Conservation (phyloP, 2,888 invertebrate species). For the Podabrus alpinus region DNA sequence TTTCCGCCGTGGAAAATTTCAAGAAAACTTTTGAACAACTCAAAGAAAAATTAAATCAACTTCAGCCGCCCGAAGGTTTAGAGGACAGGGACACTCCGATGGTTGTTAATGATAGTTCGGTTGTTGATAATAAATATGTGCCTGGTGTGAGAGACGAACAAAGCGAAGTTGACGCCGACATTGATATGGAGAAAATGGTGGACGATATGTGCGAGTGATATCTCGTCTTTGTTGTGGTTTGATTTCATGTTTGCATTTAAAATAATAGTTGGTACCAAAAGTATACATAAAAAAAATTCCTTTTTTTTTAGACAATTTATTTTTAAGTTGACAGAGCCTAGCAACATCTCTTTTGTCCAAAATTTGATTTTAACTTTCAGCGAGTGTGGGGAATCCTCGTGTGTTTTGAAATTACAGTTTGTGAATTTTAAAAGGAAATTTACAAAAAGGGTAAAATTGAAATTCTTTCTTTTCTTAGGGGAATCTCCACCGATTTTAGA, state of each 20-base stretch:
- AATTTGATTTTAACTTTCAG: background rate
- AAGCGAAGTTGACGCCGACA: slow-evolving; percentile 65
- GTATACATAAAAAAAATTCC: slow-evolving; percentile 16
- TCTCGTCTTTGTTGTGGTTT: slow-evolving; percentile 9
- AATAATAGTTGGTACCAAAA: slow-evolving; percentile 1
- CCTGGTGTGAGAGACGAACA: slow-evolving; percentile 35
- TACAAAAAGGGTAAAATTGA: background rate
- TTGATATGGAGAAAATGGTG: slow-evolving; percentile 79
- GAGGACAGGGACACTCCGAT: slow-evolving; percentile 67
- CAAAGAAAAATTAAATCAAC: slow-evolving; percentile 82
- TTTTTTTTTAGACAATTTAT: slow-evolving; percentile 19
- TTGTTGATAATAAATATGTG: slow-evolving; percentile 26
- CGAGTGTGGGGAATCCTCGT: background rate
- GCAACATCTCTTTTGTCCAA: background rate
- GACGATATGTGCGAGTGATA: slow-evolving; percentile 67
- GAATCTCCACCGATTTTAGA: background rate
- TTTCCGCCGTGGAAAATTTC: slow-evolving; percentile 51
- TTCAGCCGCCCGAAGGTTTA: slow-evolving; percentile 75
- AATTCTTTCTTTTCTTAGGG: background rate
- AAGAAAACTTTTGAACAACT: slow-evolving; percentile 62
- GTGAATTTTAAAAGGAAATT: background rate
- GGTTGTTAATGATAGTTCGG: slow-evolving; percentile 19
- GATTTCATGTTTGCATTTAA: slow-evolving; percentile 24
- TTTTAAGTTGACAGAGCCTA: slow-evolving; percentile 12
- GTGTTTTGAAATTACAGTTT: background rate